Percentiles rank a stretch among this genome's conserved stretches.
Evolutionary conservation across 2,113 vertebrate species (phyloP).

Genomic region (Saguinus imperator): DNA sequence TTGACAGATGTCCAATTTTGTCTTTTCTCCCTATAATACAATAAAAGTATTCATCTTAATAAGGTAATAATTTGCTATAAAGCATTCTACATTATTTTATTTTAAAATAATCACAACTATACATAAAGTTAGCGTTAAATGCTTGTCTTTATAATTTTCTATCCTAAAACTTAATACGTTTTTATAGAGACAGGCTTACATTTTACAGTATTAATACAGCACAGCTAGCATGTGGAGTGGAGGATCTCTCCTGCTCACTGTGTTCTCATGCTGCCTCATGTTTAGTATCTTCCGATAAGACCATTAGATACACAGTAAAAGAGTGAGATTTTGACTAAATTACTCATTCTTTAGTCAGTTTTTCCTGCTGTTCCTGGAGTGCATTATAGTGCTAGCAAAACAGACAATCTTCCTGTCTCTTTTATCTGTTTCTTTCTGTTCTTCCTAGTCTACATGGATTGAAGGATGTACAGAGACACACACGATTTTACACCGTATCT

Average conservation of each 20-base stretch:
- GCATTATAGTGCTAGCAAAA: background rate
- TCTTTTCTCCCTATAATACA: background rate
- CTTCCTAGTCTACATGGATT: background rate
- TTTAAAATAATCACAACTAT: background rate
- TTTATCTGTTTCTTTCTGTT: background rate
- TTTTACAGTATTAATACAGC: background rate
- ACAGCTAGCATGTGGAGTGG: background rate
- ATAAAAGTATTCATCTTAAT: background rate
- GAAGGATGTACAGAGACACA: background rate
- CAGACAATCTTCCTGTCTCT: background rate
- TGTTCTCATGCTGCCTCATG: background rate
- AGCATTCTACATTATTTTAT: background rate
- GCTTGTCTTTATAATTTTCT: background rate
- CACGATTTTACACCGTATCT: constrained; percentile 24
- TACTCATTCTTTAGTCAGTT: background rate
- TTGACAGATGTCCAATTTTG: background rate
- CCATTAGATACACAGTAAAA: background rate
- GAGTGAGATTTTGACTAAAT: constrained; percentile 14
- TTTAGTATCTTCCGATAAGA: background rate
- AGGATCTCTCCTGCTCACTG: background rate
- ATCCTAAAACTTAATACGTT: background rate
- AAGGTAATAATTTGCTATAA: background rate
- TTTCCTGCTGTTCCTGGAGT: background rate
- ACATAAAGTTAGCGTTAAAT: background rate
- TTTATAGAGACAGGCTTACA: background rate